phyloP scores from a whole-genome alignment of 2,797 vertebrate genomes.

The Amniataba percoides region DNA sequence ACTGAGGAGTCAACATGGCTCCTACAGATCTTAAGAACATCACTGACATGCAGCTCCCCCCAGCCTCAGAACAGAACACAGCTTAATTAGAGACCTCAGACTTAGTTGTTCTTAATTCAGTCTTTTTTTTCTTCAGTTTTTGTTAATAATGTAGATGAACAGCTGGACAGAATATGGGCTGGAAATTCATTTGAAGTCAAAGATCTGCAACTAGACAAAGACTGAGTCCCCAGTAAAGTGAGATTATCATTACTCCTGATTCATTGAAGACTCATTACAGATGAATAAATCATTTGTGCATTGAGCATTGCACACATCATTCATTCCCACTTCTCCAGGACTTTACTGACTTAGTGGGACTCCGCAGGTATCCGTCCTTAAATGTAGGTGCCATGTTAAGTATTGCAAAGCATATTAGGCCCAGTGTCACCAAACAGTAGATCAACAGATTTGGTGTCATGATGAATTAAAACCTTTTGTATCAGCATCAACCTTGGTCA shows the following conservation, averaged over 20 bases:
- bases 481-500: not conserved
- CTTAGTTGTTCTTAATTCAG: conserved; percentile 24
- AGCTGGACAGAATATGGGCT: conserved; percentile 48
- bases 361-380: not conserved
- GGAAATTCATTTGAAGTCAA: conserved; percentile 37
- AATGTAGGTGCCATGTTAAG: not conserved
- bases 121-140: conserved; percentile 2
- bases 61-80: conserved; percentile 22
- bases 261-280: conserved; percentile 45
- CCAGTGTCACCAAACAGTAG: too few relatives aligned
- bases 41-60: not conserved
- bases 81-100: conserved; percentile 37
- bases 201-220: conserved; percentile 30
- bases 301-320: conserved; percentile 11
- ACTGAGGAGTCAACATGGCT: not conserved
- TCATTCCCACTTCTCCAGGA: not conserved
- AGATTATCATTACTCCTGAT: conserved; percentile 31
- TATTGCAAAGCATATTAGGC: too few relatives aligned
- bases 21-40: conserved; percentile 11
- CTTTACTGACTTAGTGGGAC: not conserved
- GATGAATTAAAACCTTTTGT: not conserved
- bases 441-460: not conserved
- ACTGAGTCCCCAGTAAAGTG: conserved; percentile 32
- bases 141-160: conserved; percentile 54
- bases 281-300: conserved; percentile 28